Conservation (phyloP, 2,797 vertebrate species). For the Myotis pilosus region DNA sequence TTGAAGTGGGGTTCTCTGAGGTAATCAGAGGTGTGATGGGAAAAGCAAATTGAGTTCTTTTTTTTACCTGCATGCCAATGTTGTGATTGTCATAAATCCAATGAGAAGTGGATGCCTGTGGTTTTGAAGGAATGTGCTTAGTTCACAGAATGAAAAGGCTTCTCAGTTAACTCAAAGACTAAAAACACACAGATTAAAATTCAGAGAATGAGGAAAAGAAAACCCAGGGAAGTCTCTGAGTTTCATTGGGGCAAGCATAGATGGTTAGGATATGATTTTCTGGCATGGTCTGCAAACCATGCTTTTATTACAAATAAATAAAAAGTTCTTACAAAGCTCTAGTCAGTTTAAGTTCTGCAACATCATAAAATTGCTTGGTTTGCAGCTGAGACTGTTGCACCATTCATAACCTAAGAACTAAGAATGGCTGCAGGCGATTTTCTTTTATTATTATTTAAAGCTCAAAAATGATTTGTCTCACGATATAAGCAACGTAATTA, state of each 20-base stretch:
- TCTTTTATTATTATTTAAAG: background rate
- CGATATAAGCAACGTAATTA: background rate
- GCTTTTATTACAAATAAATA: conserved; percentile 43
- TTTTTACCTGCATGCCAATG: conserved; percentile 69
- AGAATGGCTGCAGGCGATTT: background rate
- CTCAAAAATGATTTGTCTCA: conserved; percentile 1
- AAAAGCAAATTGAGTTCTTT: conserved; percentile 57
- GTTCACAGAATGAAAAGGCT: conserved; percentile 62
- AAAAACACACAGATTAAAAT: conserved; percentile 68
- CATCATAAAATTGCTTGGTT: background rate
- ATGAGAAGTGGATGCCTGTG: conserved; percentile 73
- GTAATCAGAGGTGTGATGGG: conserved; percentile 61
- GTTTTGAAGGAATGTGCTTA: conserved; percentile 78
- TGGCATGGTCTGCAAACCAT: background rate
- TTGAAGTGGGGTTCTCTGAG: conserved; percentile 54
- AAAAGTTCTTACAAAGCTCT: conserved; percentile 8
- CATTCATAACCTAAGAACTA: background rate
- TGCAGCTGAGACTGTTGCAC: background rate
- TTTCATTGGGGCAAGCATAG: conserved; percentile 36
- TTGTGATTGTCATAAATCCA: conserved; percentile 63
- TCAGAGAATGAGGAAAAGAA: conserved; percentile 72
- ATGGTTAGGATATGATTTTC: conserved; percentile 10
- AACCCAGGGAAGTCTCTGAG: conserved; percentile 48
- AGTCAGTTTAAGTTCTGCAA: background rate
- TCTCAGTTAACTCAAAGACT: conserved; percentile 65